phyloP scores from a whole-genome alignment of 2,888 invertebrate genomes.

The Coleophora flavipennella region DNA sequence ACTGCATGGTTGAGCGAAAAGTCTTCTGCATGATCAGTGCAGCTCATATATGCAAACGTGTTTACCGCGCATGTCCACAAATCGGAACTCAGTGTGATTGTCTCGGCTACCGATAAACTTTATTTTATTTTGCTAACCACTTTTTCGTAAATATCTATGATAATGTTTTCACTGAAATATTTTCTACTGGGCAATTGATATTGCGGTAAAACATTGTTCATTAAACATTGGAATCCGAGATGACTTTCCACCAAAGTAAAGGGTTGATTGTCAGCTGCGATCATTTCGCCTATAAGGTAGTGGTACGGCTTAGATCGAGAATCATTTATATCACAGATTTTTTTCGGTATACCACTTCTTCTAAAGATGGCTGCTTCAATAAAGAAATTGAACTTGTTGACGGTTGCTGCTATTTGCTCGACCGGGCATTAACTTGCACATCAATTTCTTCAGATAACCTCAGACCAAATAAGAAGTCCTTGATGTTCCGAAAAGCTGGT shows the following conservation, averaged over 20 bases:
- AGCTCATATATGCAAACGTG: constrained; percentile 15
- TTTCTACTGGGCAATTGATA: constrained; percentile 20
- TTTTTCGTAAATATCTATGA: constrained; percentile 17
- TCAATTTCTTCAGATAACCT: too few species aligned
- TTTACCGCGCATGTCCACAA: constrained; percentile 21
- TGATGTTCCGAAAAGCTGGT: too few species aligned
- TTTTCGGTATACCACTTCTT: constrained; percentile 1
- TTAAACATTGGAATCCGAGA: constrained; percentile 21
- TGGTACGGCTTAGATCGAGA: constrained; percentile 21
- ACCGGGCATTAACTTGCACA: too few species aligned
- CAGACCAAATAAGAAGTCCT: too few species aligned
- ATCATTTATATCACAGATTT: constrained; percentile 13
- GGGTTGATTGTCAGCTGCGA: constrained; percentile 27
- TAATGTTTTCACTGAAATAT: constrained; percentile 14
- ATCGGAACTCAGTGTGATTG: constrained; percentile 21
- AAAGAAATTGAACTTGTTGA: too few species aligned
- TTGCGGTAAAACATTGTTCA: constrained; percentile 18
- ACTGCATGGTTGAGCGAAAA: constrained; percentile 8
- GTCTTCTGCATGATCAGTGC: constrained; percentile 11
- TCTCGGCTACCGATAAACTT: constrained; percentile 15
- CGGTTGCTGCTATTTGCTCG: too few species aligned
- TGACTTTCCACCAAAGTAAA: constrained; percentile 21
- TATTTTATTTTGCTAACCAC: constrained; percentile 17
- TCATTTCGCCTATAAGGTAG: constrained; percentile 31
- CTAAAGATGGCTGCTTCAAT: background rate